A percentile compares a stretch with the other conserved stretches of the same genome.
phyloP scores from a whole-genome alignment of 2,113 vertebrate genomes.

The Ramphastos sulfuratus region DNA sequence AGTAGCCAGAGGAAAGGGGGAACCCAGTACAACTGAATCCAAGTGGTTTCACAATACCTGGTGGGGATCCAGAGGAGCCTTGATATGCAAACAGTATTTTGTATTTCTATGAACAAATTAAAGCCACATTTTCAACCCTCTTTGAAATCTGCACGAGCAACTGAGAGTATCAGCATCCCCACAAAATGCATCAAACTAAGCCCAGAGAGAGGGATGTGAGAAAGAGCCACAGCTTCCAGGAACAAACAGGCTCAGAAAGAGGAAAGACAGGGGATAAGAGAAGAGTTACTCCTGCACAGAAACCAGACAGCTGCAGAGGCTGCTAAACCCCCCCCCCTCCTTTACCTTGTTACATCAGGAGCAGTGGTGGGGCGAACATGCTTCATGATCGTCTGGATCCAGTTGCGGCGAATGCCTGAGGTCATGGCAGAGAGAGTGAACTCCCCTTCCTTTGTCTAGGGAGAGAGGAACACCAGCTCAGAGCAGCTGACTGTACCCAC shows the following conservation, averaged over 20 bases:
- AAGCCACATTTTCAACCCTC: constrained; percentile 61
- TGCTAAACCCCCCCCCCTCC: neutral
- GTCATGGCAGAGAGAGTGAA: constrained; percentile 97
- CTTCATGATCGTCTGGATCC: constrained; percentile 98
- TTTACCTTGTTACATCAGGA: constrained; percentile 94
- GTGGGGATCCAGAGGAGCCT: constrained; percentile 64
- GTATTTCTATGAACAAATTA: constrained; percentile 61
- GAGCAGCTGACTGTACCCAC: neutral
- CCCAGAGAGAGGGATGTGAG: neutral
- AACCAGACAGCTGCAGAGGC: neutral
- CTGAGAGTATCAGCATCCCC: neutral
- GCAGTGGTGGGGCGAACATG: constrained; percentile 89
- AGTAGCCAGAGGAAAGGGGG: constrained; percentile 67
- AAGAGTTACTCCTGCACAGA: neutral
- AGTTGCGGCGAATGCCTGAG: constrained; percentile 94
- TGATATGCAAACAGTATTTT: constrained; percentile 62
- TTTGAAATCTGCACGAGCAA: constrained; percentile 11
- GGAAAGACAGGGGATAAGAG: neutral
- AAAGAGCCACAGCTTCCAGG: neutral
- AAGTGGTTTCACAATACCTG: constrained; percentile 70
- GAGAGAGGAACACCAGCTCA: neutral
- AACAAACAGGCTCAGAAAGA: neutral
- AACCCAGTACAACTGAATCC: constrained; percentile 50
- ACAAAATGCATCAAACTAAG: neutral
- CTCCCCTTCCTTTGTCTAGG: constrained; percentile 88